phyloP scores from a whole-genome alignment of 2,888 invertebrate species.

The Megamerina dolium region DNA sequence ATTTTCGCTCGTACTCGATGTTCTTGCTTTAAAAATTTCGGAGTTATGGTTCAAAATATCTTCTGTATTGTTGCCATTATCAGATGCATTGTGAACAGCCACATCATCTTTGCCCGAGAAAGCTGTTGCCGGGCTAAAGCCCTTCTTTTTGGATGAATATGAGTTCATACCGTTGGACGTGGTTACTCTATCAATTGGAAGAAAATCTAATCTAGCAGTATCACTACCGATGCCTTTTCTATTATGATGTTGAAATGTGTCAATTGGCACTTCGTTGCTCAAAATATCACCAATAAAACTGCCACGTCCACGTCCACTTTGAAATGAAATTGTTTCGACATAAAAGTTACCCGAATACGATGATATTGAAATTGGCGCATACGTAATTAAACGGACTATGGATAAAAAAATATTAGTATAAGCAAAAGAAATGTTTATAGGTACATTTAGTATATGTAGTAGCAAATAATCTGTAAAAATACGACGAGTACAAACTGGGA shows the following conservation, averaged over 20 bases:
- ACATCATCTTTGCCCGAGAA: constrained; percentile 16
- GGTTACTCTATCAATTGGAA: constrained; percentile 6
- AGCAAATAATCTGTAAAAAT: too few relatives aligned
- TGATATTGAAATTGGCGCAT: constrained; percentile 4
- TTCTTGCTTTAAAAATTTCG: too few relatives aligned
- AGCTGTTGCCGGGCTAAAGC: constrained; percentile 8
- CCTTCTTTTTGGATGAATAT: constrained; percentile 11
- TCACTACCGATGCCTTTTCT: constrained; percentile 16
- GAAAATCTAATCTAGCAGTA: neutral
- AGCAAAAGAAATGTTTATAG: too few relatives aligned
- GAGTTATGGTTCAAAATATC: neutral
- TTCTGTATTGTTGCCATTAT: neutral
- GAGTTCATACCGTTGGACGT: constrained; percentile 6
- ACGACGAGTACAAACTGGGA: too few relatives aligned
- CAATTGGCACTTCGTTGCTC: constrained; percentile 37
- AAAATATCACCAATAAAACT: constrained; percentile 30
- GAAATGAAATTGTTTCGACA: constrained; percentile 30
- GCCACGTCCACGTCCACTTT: constrained; percentile 29
- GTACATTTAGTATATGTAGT: too few relatives aligned
- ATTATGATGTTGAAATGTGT: constrained; percentile 30
- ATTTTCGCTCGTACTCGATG: constrained; percentile 4
- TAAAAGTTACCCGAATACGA: constrained; percentile 30
- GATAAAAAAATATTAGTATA: constrained; percentile 13
- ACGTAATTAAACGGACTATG: constrained; percentile 21
- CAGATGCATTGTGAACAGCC: constrained; percentile 1